Conservation (phyloP, 2,797 vertebrate genomes). For the Thunnus albacares region DNA sequence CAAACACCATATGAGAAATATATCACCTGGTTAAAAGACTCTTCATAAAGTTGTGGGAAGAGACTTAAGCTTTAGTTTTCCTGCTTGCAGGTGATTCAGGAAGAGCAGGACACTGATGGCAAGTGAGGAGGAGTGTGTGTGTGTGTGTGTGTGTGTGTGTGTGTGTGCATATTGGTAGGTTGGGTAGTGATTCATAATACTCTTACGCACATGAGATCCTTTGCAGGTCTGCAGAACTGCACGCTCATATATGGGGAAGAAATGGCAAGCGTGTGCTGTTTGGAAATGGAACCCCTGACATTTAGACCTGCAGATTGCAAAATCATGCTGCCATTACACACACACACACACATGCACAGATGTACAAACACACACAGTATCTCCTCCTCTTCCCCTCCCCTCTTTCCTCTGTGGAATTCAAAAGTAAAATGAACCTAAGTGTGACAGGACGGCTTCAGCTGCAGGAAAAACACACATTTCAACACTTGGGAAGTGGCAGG, state of each 20-base stretch:
- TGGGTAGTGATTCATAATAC: not conserved
- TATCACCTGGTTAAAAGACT: not conserved
- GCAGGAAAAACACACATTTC: constrained; percentile 76
- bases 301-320: constrained; percentile 62
- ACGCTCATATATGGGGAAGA: constrained; percentile 49
- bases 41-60: not conserved
- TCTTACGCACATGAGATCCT: constrained; percentile 27
- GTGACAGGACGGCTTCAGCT: constrained; percentile 72
- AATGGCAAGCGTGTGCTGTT: constrained; percentile 66
- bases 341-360: constrained; percentile 45
- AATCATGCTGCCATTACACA: constrained; percentile 51
- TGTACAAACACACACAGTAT: constrained; percentile 49
- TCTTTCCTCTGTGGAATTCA: constrained; percentile 67
- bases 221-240: constrained; percentile 48
- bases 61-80: not conserved
- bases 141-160: not conserved
- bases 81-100: constrained; percentile 25
- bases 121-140: not conserved
- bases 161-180: not conserved
- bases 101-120: constrained; percentile 8
- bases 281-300: constrained; percentile 71
- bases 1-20: not conserved
- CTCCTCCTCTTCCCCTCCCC: constrained; percentile 37
- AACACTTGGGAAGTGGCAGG: constrained; percentile 61
- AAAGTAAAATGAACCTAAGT: constrained; percentile 77